A percentile compares a stretch with the other conserved stretches of the same genome.
phyloP scores from a whole-genome alignment of 2,888 invertebrate species.

The Leptinotarsa juncta region DNA sequence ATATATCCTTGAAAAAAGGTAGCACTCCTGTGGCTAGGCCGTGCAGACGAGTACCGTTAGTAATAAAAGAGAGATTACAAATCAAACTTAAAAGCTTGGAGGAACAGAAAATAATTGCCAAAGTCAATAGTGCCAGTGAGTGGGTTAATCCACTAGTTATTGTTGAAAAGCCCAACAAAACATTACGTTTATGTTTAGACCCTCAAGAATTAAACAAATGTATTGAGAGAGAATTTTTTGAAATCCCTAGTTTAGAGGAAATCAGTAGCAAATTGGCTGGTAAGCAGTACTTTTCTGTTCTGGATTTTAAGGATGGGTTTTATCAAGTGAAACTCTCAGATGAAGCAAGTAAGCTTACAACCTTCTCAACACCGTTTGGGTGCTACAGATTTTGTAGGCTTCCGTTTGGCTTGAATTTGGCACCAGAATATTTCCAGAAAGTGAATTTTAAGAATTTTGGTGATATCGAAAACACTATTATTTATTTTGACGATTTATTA shows the following conservation, averaged over 20 bases:
- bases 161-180: slow-evolving; percentile 22
- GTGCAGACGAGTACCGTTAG: slow-evolving; percentile 22
- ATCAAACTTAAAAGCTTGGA: slow-evolving; percentile 22
- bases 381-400: slow-evolving; percentile 25
- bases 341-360: slow-evolving; percentile 28
- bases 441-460: slow-evolving; percentile 46
- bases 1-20: slow-evolving; percentile 24
- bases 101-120: slow-evolving; percentile 18
- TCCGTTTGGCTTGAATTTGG: slow-evolving; percentile 27
- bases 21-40: slow-evolving; percentile 25
- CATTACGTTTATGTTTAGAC: slow-evolving; percentile 25
- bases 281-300: slow-evolving; percentile 29
- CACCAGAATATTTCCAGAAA: slow-evolving; percentile 44
- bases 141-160: slow-evolving; percentile 27
- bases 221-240: slow-evolving; percentile 29
- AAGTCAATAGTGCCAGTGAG: slow-evolving; percentile 23
- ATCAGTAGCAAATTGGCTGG: slow-evolving; percentile 24
- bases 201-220: slow-evolving; percentile 23
- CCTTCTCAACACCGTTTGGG: slow-evolving; percentile 21
- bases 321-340: slow-evolving; percentile 28
- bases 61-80: slow-evolving; percentile 24
- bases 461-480: slow-evolving; percentile 38
- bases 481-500: slow-evolving; percentile 24
- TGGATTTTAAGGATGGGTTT: slow-evolving; percentile 37
- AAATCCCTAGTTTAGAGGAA: slow-evolving; percentile 30